These are phyloP conservation scores for Trypoxylon attenuatum DNA, from an alignment of 2,888 invertebrate species.

Conservation along the genomic window DNA sequence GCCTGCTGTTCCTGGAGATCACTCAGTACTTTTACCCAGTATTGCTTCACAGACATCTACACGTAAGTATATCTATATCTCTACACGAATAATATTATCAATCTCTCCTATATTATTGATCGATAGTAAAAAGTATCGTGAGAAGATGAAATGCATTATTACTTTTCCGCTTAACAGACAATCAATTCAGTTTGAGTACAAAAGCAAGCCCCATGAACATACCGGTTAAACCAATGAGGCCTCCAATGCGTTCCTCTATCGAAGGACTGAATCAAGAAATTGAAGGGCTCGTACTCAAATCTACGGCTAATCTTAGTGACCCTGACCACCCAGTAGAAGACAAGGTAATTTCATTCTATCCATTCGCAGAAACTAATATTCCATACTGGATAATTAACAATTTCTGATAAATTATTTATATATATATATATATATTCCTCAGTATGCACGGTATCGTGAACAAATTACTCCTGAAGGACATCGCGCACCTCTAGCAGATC, in stretches of 20 bases:
- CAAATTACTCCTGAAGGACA: conserved; percentile 90
- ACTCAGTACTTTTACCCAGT: conserved; percentile 75
- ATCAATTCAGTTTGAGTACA: conserved; percentile 73
- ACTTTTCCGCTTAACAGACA: conserved; percentile 56
- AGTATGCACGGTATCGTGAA: conserved; percentile 73
- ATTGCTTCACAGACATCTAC: conserved; percentile 76
- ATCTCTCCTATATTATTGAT: conserved; percentile 9
- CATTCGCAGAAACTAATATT: too few species aligned
- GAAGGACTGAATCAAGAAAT: conserved; percentile 93
- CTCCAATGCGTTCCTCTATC: conserved; percentile 88
- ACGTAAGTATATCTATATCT: conserved; percentile 58
- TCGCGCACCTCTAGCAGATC: conserved; percentile 87
- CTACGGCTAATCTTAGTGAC: conserved; percentile 68
- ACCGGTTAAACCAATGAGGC: conserved; percentile 77
- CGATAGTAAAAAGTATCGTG: too few species aligned
- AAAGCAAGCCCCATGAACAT: conserved; percentile 78
- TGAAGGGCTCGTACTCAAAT: conserved; percentile 83
- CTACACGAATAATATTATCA: neutral
- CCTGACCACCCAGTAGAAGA: conserved; percentile 77
- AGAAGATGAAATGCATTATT: neutral
- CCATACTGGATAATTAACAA: neutral
- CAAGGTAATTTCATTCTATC: conserved; percentile 79
- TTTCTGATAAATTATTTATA: conserved; percentile 7
- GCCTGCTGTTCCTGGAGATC: conserved; percentile 77
- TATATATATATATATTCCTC: neutral